phyloP scores from a whole-genome alignment of 2,113 vertebrate genomes.

The Aspiorhynchus laticeps region DNA sequence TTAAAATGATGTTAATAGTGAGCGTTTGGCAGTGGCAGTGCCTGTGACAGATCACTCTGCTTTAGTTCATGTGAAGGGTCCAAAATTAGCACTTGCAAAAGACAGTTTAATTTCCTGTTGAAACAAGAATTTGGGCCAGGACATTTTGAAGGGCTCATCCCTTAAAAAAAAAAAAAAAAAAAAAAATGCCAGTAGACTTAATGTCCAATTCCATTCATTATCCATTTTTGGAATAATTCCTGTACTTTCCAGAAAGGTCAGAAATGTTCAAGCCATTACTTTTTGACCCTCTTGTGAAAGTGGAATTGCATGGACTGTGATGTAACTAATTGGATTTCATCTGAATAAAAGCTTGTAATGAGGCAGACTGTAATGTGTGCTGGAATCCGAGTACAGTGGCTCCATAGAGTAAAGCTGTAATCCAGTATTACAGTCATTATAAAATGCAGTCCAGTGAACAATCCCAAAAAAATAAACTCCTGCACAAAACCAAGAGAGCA shows the following conservation, averaged over 20 bases:
- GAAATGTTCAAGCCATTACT: background rate
- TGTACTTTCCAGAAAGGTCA: background rate
- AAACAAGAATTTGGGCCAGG: background rate
- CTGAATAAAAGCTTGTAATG: slow-evolving; percentile 6
- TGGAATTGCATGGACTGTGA: background rate
- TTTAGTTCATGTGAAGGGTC: background rate
- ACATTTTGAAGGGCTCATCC: background rate
- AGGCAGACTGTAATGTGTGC: slow-evolving; percentile 16
- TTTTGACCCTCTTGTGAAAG: background rate
- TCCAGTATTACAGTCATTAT: background rate
- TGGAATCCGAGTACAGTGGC: background rate
- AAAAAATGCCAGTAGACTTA: background rate
- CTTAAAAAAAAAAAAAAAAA: background rate
- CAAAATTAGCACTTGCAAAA: slow-evolving; percentile 9
- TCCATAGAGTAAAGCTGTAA: background rate
- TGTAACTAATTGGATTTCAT: slow-evolving; percentile 18
- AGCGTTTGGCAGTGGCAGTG: slow-evolving; percentile 2
- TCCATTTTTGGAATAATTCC: background rate
- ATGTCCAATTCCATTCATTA: background rate
- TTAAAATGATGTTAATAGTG: background rate
- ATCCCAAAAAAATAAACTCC: background rate
- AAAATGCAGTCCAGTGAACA: background rate
- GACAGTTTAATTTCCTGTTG: background rate
- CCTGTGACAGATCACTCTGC: background rate
- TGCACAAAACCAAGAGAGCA: background rate